Percentiles rank a stretch among this genome's conserved stretches.
Evolutionary conservation across 2,113 vertebrate species (phyloP).

Genomic region (Pluvialis apricaria): DNA sequence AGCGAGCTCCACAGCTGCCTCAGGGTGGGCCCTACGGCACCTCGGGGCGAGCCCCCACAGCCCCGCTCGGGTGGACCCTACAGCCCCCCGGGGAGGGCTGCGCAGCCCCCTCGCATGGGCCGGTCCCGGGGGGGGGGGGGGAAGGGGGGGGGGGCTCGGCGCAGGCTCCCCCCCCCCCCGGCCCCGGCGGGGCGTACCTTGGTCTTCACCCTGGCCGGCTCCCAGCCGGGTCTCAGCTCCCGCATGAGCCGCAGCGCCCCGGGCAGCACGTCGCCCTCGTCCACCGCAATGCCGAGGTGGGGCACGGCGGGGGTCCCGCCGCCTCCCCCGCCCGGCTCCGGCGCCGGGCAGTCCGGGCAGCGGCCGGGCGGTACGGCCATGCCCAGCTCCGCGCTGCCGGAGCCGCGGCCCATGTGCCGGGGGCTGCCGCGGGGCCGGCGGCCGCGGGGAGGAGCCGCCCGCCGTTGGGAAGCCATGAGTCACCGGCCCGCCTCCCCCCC

Average conservation of each 20-base stretch:
- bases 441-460: slow-evolving; percentile 44
- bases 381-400: slow-evolving; percentile 56
- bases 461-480: slow-evolving; percentile 63
- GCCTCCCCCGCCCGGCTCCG: slow-evolving; percentile 39
- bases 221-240: slow-evolving; percentile 88
- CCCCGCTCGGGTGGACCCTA: neutral
- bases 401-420: slow-evolving; percentile 57
- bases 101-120: neutral
- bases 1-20: neutral
- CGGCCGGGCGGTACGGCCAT: slow-evolving; percentile 56
- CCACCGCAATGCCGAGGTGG: slow-evolving; percentile 84
- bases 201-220: slow-evolving; percentile 77
- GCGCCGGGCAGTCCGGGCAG: neutral
- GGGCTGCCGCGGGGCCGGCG: slow-evolving; percentile 32
- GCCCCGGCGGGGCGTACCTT: slow-evolving; percentile 77
- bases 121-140: neutral
- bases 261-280: slow-evolving; percentile 84
- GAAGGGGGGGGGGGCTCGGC: neutral
- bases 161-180: neutral
- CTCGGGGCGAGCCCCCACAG: neutral
- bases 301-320: slow-evolving; percentile 76
- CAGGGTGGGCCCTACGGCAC: neutral
- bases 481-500: slow-evolving; percentile 29
- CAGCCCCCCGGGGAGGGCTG: neutral
- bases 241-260: slow-evolving; percentile 87